A percentile compares a stretch with the other conserved stretches of the same genome.
Evolutionary conservation across 2,888 invertebrate species (phyloP).

Genomic region (Schizaphis graminum): DNA sequence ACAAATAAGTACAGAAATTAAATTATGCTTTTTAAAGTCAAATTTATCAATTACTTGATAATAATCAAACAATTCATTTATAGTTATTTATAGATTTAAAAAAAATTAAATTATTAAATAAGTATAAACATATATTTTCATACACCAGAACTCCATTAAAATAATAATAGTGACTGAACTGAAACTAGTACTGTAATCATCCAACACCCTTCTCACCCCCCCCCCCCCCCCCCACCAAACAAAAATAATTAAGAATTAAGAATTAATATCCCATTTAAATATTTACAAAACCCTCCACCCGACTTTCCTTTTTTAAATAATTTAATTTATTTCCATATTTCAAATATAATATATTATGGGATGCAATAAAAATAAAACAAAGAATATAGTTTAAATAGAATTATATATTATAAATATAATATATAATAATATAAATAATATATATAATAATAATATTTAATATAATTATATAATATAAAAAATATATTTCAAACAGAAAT

Average conservation of each 20-base stretch:
- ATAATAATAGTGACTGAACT: neutral
- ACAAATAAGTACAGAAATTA: neutral
- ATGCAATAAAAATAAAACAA: neutral
- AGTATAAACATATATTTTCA: neutral
- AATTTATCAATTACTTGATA: neutral
- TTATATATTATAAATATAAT: no score
- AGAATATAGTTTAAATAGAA: neutral
- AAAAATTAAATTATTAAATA: neutral
- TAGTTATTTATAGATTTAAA: neutral
- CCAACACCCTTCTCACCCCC: no score
- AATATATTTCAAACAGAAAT: neutral
- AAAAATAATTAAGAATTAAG: neutral
- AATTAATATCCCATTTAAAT: neutral
- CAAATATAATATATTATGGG: neutral
- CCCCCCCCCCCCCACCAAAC: neutral
- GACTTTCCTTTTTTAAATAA: neutral
- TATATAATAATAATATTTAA: no score
- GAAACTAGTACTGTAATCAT: neutral
- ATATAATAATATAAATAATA: no score
- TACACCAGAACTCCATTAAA: neutral
- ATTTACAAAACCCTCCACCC: neutral
- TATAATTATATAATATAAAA: no score
- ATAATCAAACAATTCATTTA: neutral
- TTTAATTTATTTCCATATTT: neutral
- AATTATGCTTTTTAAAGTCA: neutral